These are phyloP conservation scores for Hypanus sabinus DNA, from an alignment of 2,113 vertebrate species.

Conservation along the genomic window DNA sequence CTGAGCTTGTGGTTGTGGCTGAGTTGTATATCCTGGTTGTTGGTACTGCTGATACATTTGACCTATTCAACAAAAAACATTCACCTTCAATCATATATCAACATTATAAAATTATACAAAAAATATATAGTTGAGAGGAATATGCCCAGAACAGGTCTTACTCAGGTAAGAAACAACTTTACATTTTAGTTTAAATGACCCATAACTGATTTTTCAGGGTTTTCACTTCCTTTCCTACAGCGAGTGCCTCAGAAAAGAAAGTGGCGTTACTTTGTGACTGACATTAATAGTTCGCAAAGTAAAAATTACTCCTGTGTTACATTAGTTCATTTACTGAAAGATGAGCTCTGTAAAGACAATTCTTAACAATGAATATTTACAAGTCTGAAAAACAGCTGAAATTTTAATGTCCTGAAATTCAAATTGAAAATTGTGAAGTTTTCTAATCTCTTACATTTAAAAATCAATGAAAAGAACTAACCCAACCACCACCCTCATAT, in stretches of 20 bases:
- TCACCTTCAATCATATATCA: neutral
- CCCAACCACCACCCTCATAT: neutral
- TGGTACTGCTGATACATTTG: slow-evolving; percentile 94
- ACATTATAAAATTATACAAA: neutral
- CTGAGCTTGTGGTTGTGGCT: slow-evolving; percentile 69
- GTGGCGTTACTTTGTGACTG: too few relatives aligned
- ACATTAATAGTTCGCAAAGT: neutral
- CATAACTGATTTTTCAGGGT: neutral
- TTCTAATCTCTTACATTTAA: neutral
- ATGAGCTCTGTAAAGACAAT: neutral
- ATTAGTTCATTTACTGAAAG: neutral
- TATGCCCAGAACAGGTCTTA: neutral
- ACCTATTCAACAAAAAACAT: slow-evolving; percentile 58
- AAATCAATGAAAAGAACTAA: neutral
- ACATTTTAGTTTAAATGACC: neutral
- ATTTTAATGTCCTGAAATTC: neutral
- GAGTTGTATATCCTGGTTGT: slow-evolving; percentile 78
- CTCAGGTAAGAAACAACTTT: neutral
- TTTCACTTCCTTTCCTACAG: neutral
- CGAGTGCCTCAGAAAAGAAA: neutral
- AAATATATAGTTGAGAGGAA: neutral
- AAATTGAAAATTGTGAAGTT: neutral
- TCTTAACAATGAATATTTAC: neutral
- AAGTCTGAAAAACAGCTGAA: neutral
- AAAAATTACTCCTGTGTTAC: neutral